Percentiles rank a stretch among this genome's conserved stretches.
Evolutionary conservation across 1,140 invertebrate species (phyloP).

Genomic region (Magallana ariakensis): DNA sequence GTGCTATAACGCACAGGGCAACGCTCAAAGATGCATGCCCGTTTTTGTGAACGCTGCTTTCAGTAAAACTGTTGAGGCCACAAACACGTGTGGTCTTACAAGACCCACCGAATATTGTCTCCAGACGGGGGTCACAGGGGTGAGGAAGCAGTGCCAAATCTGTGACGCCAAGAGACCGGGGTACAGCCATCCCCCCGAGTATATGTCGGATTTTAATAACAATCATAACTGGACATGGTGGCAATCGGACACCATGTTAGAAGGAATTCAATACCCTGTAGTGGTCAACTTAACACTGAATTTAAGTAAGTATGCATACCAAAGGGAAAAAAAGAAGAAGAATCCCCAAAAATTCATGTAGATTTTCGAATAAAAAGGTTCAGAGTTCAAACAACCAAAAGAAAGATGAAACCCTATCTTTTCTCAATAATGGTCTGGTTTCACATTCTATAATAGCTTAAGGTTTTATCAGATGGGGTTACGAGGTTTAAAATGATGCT

Average conservation of each 20-base stretch:
- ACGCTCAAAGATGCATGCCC: constrained; percentile 92
- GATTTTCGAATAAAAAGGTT: too few species aligned
- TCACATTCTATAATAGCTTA: too few species aligned
- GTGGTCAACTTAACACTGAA: constrained; percentile 95
- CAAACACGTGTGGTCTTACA: constrained; percentile 93
- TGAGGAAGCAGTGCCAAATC: constrained; percentile 82
- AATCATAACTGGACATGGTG: constrained; percentile 97
- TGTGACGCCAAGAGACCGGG: constrained; percentile 81
- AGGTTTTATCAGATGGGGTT: too few species aligned
- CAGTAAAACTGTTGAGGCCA: constrained; percentile 88
- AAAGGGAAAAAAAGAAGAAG: not conserved
- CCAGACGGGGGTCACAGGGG: constrained; percentile 86
- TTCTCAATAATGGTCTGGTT: not conserved
- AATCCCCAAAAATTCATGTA: too few species aligned
- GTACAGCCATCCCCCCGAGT: constrained; percentile 86
- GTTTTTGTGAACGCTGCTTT: constrained; percentile 98
- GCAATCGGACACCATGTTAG: constrained; percentile 98
- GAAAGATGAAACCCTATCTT: too few species aligned
- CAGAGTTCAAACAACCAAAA: too few species aligned
- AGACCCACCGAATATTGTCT: constrained; percentile 86
- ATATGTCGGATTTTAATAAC: constrained; percentile 93
- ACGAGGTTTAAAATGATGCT: too few species aligned
- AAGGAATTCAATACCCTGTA: constrained; percentile 92
- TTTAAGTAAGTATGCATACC: constrained; percentile 84
- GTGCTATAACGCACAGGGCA: constrained; percentile 81